Percentiles rank a stretch among this genome's conserved stretches.
Conservation (phyloP, 2,888 invertebrate species). For the Cheilosia soror region DNA sequence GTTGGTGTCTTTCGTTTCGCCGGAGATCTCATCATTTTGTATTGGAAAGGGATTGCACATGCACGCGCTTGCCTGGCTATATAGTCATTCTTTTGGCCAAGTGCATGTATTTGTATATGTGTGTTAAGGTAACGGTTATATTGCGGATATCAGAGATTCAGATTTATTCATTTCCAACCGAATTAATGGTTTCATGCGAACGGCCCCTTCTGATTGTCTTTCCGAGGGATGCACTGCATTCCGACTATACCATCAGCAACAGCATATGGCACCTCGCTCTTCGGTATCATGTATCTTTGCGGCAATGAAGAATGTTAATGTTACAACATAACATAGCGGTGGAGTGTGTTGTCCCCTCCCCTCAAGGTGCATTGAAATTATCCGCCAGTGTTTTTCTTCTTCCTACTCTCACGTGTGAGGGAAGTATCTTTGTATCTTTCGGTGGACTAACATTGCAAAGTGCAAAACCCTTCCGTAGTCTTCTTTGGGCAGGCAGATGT, state of each 20-base stretch:
- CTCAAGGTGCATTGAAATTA: conserved; percentile 42
- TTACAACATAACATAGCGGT: conserved; percentile 16
- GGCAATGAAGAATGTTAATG: conserved; percentile 61
- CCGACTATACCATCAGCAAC: conserved; percentile 2
- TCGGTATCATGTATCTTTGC: conserved; percentile 59
- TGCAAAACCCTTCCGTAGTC: conserved; percentile 22
- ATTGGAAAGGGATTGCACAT: conserved; percentile 31
- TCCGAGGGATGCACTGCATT: conserved; percentile 7
- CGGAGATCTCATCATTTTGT: conserved; percentile 36
- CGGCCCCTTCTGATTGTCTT: conserved; percentile 52
- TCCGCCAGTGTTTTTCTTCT: conserved; percentile 34
- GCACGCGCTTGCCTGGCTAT: too few species aligned
- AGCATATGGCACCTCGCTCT: conserved; percentile 52
- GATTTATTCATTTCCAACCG: conserved; percentile 71
- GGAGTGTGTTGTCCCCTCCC: conserved; percentile 28
- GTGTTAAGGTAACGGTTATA: conserved; percentile 64
- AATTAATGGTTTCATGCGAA: conserved; percentile 71
- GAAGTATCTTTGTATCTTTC: conserved; percentile 22
- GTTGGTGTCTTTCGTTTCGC: conserved; percentile 14
- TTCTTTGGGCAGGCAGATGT: conserved; percentile 18
- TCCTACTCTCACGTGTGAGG: conserved; percentile 30
- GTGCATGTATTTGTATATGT: not conserved
- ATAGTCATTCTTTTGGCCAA: not conserved
- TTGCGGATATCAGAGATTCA: conserved; percentile 64
- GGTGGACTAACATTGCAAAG: conserved; percentile 18